Evolutionary conservation across 2,113 vertebrate genomes (phyloP).

Genomic region (Sialia sialis): DNA sequence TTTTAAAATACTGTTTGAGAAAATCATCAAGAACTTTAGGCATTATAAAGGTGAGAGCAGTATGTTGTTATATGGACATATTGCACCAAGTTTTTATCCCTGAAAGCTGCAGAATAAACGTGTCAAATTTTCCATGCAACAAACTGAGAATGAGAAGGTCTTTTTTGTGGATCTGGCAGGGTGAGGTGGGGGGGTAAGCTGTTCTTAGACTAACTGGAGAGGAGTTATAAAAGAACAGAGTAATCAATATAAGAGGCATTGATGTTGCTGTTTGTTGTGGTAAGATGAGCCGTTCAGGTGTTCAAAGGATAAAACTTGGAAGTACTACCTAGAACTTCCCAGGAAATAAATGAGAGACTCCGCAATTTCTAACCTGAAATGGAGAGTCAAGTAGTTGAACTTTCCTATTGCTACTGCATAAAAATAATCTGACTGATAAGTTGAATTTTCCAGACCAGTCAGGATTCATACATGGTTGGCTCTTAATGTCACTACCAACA

Average conservation of each 20-base stretch:
- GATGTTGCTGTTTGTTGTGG: fast-evolving
- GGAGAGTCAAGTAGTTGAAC: not conserved
- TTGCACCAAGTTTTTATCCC: not conserved
- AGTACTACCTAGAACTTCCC: not conserved
- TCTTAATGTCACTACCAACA: not conserved
- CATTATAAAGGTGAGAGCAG: not conserved
- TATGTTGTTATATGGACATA: no score
- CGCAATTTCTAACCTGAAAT: not conserved
- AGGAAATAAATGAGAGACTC: not conserved
- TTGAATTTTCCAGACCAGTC: not conserved
- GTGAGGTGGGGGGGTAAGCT: not conserved
- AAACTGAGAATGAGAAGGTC: not conserved
- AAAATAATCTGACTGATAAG: not conserved
- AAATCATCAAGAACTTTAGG: not conserved
- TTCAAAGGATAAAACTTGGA: not conserved
- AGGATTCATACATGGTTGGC: not conserved
- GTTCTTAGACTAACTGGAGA: not conserved
- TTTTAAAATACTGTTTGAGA: not conserved
- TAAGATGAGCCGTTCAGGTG: not conserved
- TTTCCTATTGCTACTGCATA: not conserved
- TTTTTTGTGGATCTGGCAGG: not conserved
- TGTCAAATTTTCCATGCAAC: not conserved
- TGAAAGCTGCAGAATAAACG: not conserved
- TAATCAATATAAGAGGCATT: not conserved
- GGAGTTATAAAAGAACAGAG: not conserved